A percentile compares a stretch with the other conserved stretches of the same genome.
These are phyloP conservation scores for Todiramphus saurophagus DNA, from an alignment of 2,113 vertebrate genomes.

Conservation along the genomic window DNA sequence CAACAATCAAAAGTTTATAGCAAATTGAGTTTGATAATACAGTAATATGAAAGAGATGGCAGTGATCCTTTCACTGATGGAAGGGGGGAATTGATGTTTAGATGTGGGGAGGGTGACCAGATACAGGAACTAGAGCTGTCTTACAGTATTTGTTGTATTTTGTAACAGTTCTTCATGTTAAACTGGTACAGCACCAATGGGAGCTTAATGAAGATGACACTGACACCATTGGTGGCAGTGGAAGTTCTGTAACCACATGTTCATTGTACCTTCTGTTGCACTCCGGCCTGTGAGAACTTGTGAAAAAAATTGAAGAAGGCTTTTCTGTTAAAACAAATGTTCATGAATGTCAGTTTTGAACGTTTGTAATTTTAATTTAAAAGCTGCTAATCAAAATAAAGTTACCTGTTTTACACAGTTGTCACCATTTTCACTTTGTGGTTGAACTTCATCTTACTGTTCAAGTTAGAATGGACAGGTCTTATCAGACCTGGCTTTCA, in stretches of 20 bases:
- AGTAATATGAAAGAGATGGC: neutral
- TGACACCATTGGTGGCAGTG: neutral
- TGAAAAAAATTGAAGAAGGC: neutral
- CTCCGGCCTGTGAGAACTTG: neutral
- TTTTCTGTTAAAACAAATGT: neutral
- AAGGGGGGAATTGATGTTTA: neutral
- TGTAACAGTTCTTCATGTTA: neutral
- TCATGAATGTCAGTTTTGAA: neutral
- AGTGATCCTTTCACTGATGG: neutral
- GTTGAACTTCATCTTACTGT: neutral
- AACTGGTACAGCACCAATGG: neutral
- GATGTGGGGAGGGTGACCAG: neutral
- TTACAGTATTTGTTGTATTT: neutral
- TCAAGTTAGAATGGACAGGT: neutral
- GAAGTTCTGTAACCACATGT: neutral
- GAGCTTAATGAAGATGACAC: neutral
- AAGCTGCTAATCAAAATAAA: conserved; percentile 36
- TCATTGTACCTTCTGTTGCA: neutral
- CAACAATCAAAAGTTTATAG: neutral
- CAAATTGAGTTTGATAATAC: neutral
- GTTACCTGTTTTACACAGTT: neutral
- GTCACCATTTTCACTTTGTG: neutral
- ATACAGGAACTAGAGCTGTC: neutral
- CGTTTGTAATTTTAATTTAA: neutral
- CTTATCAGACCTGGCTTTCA: neutral